Conservation (phyloP, 2,113 vertebrate species). For the Eurystomus gularis region DNA sequence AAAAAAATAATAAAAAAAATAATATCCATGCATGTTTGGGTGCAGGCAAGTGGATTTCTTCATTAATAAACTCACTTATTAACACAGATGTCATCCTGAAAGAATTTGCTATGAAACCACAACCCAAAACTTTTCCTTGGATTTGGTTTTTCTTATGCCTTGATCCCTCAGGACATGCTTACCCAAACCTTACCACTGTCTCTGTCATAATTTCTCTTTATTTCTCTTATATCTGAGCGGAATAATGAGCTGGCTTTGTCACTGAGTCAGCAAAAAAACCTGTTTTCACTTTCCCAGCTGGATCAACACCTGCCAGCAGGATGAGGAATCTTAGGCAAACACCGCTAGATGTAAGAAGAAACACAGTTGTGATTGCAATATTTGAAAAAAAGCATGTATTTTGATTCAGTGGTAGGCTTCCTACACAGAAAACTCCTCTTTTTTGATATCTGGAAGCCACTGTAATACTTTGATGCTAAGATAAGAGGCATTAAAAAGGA, state of each 20-base stretch:
- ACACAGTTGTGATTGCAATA: not conserved
- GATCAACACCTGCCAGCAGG: not conserved
- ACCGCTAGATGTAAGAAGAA: not conserved
- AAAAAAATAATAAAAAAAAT: slow-evolving; percentile 37
- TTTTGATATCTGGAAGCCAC: not conserved
- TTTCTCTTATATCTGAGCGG: not conserved
- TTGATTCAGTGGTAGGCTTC: not conserved
- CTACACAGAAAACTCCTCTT: not conserved
- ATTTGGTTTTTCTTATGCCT: not conserved
- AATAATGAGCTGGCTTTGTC: not conserved
- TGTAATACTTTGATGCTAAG: not conserved
- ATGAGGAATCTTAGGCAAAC: not conserved
- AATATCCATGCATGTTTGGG: slow-evolving; percentile 4
- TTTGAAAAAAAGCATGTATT: not conserved
- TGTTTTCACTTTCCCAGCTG: not conserved
- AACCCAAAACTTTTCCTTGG: not conserved
- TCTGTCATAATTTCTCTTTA: not conserved
- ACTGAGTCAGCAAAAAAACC: not conserved
- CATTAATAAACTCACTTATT: not conserved
- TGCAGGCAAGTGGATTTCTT: not conserved
- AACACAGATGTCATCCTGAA: not conserved
- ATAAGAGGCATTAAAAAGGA: not conserved
- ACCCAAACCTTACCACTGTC: not conserved
- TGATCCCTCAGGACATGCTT: not conserved
- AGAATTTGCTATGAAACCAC: not conserved